Percentiles rank a stretch among this genome's conserved stretches.
These are phyloP conservation scores for Synanthedon myopaeformis DNA, from an alignment of 2,888 invertebrate genomes.

Conservation along the genomic window DNA sequence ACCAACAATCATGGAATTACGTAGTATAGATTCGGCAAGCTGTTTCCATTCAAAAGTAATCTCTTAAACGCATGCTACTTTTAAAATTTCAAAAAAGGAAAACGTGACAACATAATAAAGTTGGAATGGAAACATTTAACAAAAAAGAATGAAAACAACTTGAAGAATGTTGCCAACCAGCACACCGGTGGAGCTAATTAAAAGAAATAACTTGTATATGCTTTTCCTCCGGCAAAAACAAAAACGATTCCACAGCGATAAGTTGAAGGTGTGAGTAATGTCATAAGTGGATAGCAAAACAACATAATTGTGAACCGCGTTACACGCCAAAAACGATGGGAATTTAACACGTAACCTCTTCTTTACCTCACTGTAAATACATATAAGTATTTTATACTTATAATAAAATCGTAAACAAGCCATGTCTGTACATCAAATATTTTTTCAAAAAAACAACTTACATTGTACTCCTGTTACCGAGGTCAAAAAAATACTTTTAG, in stretches of 20 bases:
- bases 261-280: constrained; percentile 54
- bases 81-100: not conserved
- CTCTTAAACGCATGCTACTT: not conserved
- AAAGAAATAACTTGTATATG: constrained; percentile 46
- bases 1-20: too few species aligned
- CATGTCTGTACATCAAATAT: too few species aligned
- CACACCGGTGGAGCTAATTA: constrained; percentile 46
- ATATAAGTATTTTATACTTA: too few species aligned
- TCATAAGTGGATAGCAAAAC: constrained; percentile 45
- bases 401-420: too few species aligned
- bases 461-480: too few species aligned
- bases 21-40: too few species aligned
- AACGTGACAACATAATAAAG: constrained; percentile 6
- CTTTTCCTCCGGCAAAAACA: constrained; percentile 42
- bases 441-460: too few species aligned
- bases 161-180: constrained; percentile 28
- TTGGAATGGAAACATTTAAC: constrained; percentile 7
- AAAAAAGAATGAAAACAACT: constrained; percentile 17
- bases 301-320: constrained; percentile 42
- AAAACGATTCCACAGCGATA: constrained; percentile 37
- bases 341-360: not conserved
- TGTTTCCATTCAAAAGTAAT: too few species aligned
- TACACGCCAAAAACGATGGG: constrained; percentile 16
- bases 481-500: too few species aligned
- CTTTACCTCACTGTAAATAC: too few species aligned